Percentiles rank a stretch among this genome's conserved stretches.
Conservation (phyloP, 2,888 invertebrate genomes). For the Cactoblastis cactorum region DNA sequence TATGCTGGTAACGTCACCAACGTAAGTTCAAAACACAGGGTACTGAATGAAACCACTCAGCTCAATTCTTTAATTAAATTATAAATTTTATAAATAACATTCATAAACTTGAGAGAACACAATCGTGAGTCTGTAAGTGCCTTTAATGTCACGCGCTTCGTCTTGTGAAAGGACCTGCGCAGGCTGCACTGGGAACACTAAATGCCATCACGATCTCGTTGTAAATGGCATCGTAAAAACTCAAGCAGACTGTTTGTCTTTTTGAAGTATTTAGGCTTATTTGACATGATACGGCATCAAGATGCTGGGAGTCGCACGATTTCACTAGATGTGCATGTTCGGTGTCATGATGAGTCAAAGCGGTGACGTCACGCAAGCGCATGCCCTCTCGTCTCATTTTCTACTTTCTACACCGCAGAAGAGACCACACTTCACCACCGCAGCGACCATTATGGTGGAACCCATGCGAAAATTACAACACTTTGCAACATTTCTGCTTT, state of each 20-base stretch:
- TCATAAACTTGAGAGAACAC: constrained; percentile 15
- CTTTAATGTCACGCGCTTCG: constrained; percentile 57
- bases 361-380: constrained; percentile 29
- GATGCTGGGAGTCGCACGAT: constrained; percentile 18
- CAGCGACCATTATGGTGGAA: constrained; percentile 31
- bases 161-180: constrained; percentile 54
- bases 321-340: constrained; percentile 24
- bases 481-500: constrained; percentile 13
- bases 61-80: too few relatives aligned
- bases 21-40: too few relatives aligned
- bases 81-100: background rate
- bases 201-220: constrained; percentile 64
- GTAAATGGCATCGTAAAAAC: constrained; percentile 41
- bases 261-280: constrained; percentile 1
- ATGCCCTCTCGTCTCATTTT: constrained; percentile 39
- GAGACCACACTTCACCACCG: constrained; percentile 24
- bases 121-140: constrained; percentile 41
- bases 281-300: constrained; percentile 11
- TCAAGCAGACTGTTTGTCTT: constrained; percentile 8
- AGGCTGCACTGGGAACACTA: constrained; percentile 34
- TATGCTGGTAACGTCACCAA: too few relatives aligned
- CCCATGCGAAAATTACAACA: constrained; percentile 29
- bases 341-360: constrained; percentile 33
- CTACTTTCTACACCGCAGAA: constrained; percentile 41
- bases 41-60: too few relatives aligned